Base-by-base conservation (phyloP, 2,888 invertebrate genomes). In the Electrophaes corylata region DNA sequence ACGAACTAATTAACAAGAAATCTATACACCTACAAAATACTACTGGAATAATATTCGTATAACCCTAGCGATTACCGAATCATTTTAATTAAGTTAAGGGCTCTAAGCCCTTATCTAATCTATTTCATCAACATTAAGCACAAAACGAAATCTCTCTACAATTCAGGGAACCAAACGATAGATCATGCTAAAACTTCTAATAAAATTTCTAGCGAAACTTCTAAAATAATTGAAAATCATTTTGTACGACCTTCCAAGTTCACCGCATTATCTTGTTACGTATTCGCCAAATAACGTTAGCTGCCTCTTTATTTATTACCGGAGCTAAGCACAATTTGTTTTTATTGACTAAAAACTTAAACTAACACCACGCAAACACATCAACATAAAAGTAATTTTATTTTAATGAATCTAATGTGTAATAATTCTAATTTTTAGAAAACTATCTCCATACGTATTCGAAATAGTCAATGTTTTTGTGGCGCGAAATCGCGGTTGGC, bases 401-500 rank as follows among this genome's bases (percentile, higher is more conserved):
- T 47, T 6, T 3, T 29, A 47, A 54, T 43, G 18, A 18, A 52
- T 45, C 20, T 37, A 31, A 48, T 2, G 29, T 4, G 14, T 29
- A 16, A 10, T 12, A 19, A 29, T 23, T 47, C 3, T 19, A 40
- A 35, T 37, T n/a, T 48, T 8, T 62, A 60, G 14, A 63, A 53
- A 23, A 48, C 37, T 8, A 56, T 39, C 5, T 40, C 53, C 40
- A 61, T 63, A 66, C 70, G 57, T 71, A 60, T 65, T 60, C 40
- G 51, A 57, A 59, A 68, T 64, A 58, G 67, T 26, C 10, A 10
- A n/a, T n/a, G 33, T 23, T 40, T 44, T 64, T 46, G 57, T 69
- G 72, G 75, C 82, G 81, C 79, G 80, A 77, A 79, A 57, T 68
- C 71, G 44, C 57, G 62, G 51, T 57, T 60, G 62, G 62, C 60